Percentiles rank a stretch among this genome's conserved stretches.
Conservation (phyloP, 2,797 vertebrate genomes). For the Graptemys geographica region DNA sequence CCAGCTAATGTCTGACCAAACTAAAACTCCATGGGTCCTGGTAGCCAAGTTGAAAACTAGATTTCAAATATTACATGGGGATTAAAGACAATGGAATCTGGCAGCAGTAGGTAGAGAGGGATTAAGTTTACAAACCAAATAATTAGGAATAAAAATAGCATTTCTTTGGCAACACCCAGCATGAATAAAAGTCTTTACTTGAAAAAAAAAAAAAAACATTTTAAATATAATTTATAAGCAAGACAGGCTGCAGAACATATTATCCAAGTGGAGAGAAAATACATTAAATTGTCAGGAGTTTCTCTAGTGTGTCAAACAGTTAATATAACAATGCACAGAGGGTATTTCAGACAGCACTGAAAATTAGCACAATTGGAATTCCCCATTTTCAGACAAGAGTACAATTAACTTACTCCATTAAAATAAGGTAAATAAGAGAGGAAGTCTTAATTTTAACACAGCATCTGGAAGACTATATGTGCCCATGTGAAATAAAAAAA, state of each 20-base stretch:
- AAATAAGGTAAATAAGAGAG: not conserved
- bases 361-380: rapidly evolving
- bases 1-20: slow-evolving; percentile 3
- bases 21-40: slow-evolving; percentile 15
- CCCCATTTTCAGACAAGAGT: not conserved
- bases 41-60: slow-evolving; percentile 23
- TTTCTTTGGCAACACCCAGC: not conserved
- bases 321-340: rapidly evolving
- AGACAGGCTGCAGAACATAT: not conserved
- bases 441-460: not conserved
- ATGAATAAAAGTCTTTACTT: not conserved
- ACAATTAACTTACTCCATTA: not conserved
- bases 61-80: not conserved
- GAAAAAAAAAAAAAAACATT: rapidly evolving
- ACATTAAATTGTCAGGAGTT: rapidly evolving
- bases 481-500: not conserved
- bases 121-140: not conserved
- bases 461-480: not conserved
- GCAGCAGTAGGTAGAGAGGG: not conserved
- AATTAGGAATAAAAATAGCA: not conserved
- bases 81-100: not conserved
- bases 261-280: not conserved
- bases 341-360: not conserved
- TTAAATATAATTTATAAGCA: not conserved
- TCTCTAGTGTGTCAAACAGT: not conserved